phyloP scores from a whole-genome alignment of 1,140 invertebrate genomes.

The Dendroctonus valens region DNA sequence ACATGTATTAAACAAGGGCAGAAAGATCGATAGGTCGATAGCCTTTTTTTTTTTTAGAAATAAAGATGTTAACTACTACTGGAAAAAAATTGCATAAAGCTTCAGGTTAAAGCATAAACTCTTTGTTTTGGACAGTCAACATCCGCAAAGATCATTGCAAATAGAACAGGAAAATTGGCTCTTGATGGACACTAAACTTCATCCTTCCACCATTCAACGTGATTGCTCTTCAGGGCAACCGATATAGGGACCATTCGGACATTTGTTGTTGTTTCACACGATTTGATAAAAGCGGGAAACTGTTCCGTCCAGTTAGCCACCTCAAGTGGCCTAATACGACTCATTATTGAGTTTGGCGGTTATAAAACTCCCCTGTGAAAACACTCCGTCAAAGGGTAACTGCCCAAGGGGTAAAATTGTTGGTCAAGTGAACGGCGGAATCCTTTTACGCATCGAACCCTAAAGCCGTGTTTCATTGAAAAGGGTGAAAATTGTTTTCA shows the following conservation, averaged over 20 bases:
- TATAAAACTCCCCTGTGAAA: conserved; percentile 42
- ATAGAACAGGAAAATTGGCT: too few species aligned
- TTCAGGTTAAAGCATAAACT: too few species aligned
- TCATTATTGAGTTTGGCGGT: conserved; percentile 42
- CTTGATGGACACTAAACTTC: too few species aligned
- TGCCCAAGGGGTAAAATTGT: conserved; percentile 25
- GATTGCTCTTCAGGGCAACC: too few species aligned
- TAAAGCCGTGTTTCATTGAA: conserved; percentile 9
- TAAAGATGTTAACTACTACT: too few species aligned
- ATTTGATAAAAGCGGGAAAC: conserved; percentile 31
- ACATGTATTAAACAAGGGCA: too few species aligned
- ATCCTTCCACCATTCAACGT: neutral
- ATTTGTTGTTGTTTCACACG: conserved; percentile 30
- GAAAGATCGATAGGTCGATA: too few species aligned
- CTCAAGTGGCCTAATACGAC: conserved; percentile 40
- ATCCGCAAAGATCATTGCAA: too few species aligned
- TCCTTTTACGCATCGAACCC: conserved; percentile 18
- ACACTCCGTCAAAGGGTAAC: conserved; percentile 27
- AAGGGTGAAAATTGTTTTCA: neutral
- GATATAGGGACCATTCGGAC: too few species aligned
- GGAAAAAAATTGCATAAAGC: too few species aligned
- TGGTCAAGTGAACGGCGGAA: conserved; percentile 19
- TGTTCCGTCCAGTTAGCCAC: conserved; percentile 35
- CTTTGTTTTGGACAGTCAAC: too few species aligned
- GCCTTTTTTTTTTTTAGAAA: too few species aligned